A percentile compares a stretch with the other conserved stretches of the same genome.
These are phyloP conservation scores for Antrozous pallidus DNA, from an alignment of 2,797 vertebrate species.

Conservation along the genomic window DNA sequence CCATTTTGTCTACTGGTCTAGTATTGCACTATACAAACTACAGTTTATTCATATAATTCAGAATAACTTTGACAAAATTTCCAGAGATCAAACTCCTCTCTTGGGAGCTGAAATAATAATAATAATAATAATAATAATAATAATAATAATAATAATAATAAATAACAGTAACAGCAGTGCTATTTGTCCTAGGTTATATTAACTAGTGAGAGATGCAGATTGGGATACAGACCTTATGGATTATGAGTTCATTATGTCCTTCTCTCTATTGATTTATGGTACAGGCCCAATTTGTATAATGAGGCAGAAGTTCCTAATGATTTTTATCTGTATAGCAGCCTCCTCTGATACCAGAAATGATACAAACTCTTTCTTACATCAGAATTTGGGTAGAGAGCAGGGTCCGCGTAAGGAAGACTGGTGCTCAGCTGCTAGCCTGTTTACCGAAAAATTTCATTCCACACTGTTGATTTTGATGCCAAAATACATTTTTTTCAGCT, in stretches of 20 bases:
- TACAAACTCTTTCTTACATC: not conserved
- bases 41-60: not conserved
- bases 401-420: not conserved
- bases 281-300: not conserved
- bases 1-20: not conserved
- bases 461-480: not conserved
- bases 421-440: not conserved
- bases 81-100: not conserved
- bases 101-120: not conserved
- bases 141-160: not conserved
- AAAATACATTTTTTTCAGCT: constrained; percentile 13
- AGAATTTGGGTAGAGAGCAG: not conserved
- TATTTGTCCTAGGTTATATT: not conserved
- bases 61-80: not conserved
- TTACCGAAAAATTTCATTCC: constrained; percentile 7
- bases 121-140: not conserved
- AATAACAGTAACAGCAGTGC: not conserved
- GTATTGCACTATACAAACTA: not conserved
- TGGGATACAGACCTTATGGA: not conserved
- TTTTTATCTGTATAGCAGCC: not conserved
- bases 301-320: not conserved
- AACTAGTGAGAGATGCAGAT: not conserved
- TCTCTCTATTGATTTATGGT: not conserved
- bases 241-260: not conserved
- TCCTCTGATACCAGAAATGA: not conserved